phyloP scores from a whole-genome alignment of 2,113 vertebrate genomes.

The Halichoerus grypus region DNA sequence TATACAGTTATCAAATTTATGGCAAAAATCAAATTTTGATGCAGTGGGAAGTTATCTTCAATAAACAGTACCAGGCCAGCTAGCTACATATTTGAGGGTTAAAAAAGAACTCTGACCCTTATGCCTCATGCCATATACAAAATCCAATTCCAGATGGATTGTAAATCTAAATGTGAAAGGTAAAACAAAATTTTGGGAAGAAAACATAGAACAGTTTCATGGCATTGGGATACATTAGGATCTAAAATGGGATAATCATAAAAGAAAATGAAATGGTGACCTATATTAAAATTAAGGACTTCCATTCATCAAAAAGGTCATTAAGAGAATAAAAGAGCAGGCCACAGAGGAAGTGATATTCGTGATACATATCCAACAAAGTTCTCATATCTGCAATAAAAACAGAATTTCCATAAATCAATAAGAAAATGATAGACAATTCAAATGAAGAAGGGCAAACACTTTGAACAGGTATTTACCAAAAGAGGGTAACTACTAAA shows the following conservation, averaged over 20 bases:
- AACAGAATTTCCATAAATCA: neutral
- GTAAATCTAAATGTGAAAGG: neutral
- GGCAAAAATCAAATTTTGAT: neutral
- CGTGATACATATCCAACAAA: neutral
- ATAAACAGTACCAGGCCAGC: neutral
- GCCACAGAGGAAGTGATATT: neutral
- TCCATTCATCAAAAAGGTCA: neutral
- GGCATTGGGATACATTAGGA: neutral
- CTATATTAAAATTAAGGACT: neutral
- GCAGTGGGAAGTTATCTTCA: neutral
- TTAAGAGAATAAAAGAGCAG: neutral
- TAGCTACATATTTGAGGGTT: neutral
- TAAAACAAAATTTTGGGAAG: neutral
- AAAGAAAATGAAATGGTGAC: conserved; percentile 10
- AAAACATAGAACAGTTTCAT: neutral
- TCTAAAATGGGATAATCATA: neutral
- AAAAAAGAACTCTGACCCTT: neutral
- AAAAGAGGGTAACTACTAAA: neutral
- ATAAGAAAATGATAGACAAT: neutral
- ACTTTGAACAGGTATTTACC: neutral
- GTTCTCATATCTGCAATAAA: neutral
- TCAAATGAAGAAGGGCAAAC: neutral
- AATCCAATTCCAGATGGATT: neutral
- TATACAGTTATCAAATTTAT: neutral
- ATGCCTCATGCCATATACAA: neutral